Base-by-base conservation (phyloP, 2,888 invertebrate genomes). In the Tethea ocularis region DNA sequence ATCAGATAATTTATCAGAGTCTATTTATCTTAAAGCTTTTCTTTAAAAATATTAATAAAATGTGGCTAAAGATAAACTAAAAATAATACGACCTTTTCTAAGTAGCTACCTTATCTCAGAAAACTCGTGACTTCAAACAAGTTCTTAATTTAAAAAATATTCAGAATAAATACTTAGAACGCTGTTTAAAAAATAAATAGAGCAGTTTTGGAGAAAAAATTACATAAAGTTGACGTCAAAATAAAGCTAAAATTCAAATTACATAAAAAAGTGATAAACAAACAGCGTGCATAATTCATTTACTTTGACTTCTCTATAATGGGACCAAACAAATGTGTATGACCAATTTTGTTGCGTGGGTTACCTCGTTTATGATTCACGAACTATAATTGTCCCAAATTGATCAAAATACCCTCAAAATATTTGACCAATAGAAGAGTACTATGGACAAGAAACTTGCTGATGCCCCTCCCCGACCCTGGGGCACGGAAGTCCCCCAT, bases 401-500 rank as follows among this genome's bases (percentile, higher is more conserved):
- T 54, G 41, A 51, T 58, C 66, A 72, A 78, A 77, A 74, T 72
- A 71, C 67, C 65, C 70, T 69, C 75, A 69, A 69, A 68, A 71
- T 71, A 71, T 74, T 72, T 75, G 75, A 75, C 86, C 86, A 84
- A 86, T 87, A 76, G 75, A 77, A 79, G 78, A 69, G 72, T 59
- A 68, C 71, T 71, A 73, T 76, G 67, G 62, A 64, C 63, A 59
- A 63, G 70, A 71, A 70, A 38, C 38, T 75, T 75, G 78, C 68
- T 75, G 58, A 46, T 46, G 80, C 77, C 83, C 87, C 86, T 79
- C 88, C 89, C 80, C 75, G 72, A 69, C 82, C 89, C 83, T 71
- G 71, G 61, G 86, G 89, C 88, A 73, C 91, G 91, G 92, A 92
- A 91, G 91, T 91, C 81, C 83, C 88, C 86, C 86, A 87, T 91